Conservation (phyloP, 2,113 vertebrate genomes). For the Suncus etruscus region DNA sequence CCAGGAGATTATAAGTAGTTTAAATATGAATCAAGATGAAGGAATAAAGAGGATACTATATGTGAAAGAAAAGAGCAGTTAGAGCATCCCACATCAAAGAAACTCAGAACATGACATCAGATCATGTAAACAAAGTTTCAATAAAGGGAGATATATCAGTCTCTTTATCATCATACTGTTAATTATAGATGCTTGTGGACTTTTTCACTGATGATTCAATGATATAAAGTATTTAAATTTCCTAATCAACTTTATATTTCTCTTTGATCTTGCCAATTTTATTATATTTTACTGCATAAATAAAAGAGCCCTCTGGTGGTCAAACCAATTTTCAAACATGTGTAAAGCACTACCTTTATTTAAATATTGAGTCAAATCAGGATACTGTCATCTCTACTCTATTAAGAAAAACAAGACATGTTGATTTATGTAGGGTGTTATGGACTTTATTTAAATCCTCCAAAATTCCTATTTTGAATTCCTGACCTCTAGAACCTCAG, state of each 20-base stretch:
- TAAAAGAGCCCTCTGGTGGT: constrained; percentile 66
- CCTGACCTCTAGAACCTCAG: background rate
- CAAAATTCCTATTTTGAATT: constrained; percentile 6
- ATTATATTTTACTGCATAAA: constrained; percentile 61
- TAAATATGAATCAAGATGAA: background rate
- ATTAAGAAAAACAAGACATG: constrained; percentile 21
- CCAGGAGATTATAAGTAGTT: background rate
- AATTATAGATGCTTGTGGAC: constrained; percentile 22
- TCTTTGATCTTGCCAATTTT: constrained; percentile 60
- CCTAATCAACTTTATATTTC: constrained; percentile 59
- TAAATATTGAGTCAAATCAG: constrained; percentile 39
- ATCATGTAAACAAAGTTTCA: constrained; percentile 7
- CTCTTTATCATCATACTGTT: constrained; percentile 25
- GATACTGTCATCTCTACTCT: background rate
- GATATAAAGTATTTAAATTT: constrained; percentile 55
- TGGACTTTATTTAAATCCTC: background rate
- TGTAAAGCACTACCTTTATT: constrained; percentile 45
- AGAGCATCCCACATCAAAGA: background rate
- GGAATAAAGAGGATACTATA: background rate
- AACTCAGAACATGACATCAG: constrained; percentile 35
- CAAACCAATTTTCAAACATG: constrained; percentile 53
- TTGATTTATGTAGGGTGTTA: background rate
- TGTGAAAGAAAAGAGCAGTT: background rate
- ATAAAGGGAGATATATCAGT: background rate
- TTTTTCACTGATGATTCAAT: constrained; percentile 25